Conservation (phyloP, 2,113 vertebrate species). For the Nipponia nippon region DNA sequence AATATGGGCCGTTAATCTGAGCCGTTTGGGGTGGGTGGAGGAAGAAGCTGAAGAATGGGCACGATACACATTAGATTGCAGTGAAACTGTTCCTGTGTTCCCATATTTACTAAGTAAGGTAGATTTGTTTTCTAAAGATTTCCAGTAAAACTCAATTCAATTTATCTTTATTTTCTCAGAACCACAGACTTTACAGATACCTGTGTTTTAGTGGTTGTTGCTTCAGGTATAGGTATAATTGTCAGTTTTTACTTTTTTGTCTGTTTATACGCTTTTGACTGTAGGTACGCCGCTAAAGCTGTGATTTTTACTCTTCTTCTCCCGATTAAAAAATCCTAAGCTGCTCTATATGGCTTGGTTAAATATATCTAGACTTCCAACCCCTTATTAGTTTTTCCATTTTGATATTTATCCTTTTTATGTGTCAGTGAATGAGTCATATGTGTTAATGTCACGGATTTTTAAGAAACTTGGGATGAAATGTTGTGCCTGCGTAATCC, state of each 20-base stretch:
- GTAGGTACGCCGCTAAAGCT: background rate
- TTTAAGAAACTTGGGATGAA: background rate
- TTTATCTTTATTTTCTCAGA: background rate
- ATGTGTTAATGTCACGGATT: background rate
- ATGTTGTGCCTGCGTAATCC: background rate
- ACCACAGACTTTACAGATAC: background rate
- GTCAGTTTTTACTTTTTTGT: background rate
- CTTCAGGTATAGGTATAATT: background rate
- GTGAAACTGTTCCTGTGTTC: background rate
- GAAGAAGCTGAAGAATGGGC: background rate
- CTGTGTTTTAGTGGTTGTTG: background rate
- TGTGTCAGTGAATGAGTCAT: background rate
- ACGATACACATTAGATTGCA: fast-evolving
- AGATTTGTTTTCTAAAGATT: background rate
- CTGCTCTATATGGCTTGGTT: background rate
- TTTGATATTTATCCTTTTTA: background rate
- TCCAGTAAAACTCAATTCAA: background rate
- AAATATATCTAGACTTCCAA: background rate
- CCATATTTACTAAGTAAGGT: background rate
- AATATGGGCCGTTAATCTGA: background rate
- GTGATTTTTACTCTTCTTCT: background rate
- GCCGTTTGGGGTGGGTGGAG: background rate
- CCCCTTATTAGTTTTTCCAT: background rate
- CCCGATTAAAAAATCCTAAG: background rate
- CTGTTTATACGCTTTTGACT: background rate